Conservation (phyloP, 2,888 invertebrate species). For the Merodon equestris region DNA sequence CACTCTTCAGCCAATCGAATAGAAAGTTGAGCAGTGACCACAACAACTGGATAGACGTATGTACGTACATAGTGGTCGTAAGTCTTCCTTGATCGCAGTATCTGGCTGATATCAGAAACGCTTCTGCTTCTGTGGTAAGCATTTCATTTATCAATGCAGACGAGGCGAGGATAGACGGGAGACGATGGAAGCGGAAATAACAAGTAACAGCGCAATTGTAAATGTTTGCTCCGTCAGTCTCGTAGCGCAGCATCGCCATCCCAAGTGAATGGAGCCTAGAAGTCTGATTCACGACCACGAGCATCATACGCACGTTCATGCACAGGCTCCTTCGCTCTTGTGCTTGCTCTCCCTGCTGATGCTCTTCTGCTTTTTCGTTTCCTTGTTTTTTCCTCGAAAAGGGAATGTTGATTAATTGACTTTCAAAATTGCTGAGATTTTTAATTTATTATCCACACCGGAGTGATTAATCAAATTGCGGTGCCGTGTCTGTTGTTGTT, state of each 20-base stretch:
- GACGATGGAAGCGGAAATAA: constrained; percentile 40
- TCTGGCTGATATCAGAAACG: constrained; percentile 61
- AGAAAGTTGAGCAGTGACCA: constrained; percentile 61
- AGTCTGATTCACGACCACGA: constrained; percentile 42
- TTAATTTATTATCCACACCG: constrained; percentile 78
- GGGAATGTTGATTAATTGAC: constrained; percentile 78
- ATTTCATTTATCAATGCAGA: constrained; percentile 60
- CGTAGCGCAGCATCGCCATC: background rate
- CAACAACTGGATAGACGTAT: constrained; percentile 9
- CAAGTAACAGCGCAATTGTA: constrained; percentile 62
- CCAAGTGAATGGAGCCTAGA: constrained; percentile 42
- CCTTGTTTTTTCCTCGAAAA: constrained; percentile 32
- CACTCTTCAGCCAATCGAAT: constrained; percentile 24
- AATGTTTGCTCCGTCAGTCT: constrained; percentile 29
- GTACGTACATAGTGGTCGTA: no score
- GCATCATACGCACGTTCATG: background rate
- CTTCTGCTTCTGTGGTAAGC: constrained; percentile 60
- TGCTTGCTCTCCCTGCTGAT: constrained; percentile 10
- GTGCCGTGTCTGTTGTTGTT: constrained; percentile 24
- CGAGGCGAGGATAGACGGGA: background rate
- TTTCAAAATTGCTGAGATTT: constrained; percentile 79
- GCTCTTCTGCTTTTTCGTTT: constrained; percentile 12
- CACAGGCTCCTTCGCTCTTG: background rate
- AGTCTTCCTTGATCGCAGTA: constrained; percentile 20
- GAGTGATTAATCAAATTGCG: constrained; percentile 76